These are phyloP conservation scores for Gavialis gangeticus DNA, from an alignment of 2,113 vertebrate species.

Conservation along the genomic window DNA sequence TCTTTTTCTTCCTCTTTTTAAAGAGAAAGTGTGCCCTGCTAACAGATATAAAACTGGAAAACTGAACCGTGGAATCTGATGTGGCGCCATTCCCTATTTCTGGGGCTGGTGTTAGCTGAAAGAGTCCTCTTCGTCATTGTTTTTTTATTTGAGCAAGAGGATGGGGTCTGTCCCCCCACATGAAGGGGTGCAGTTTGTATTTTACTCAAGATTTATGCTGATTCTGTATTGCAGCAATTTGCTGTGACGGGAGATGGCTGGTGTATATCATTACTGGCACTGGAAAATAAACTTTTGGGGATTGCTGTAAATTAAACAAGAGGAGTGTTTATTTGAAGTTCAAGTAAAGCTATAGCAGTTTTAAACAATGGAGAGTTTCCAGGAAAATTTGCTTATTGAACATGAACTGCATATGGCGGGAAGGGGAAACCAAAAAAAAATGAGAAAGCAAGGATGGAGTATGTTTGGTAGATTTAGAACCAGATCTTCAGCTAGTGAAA, in stretches of 20 bases:
- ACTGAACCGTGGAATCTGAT: background rate
- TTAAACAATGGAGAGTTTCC: slow-evolving; percentile 47
- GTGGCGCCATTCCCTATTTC: background rate
- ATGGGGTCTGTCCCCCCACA: background rate
- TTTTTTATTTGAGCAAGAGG: background rate
- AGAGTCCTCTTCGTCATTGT: background rate
- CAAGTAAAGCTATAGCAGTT: slow-evolving; percentile 29
- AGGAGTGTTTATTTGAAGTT: slow-evolving; percentile 71
- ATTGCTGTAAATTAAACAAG: background rate
- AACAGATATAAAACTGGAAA: background rate
- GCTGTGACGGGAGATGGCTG: background rate
- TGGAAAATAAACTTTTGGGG: background rate
- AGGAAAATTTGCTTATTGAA: slow-evolving; percentile 46
- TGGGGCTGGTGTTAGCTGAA: background rate
- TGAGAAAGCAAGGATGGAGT: background rate
- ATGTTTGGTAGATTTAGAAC: background rate
- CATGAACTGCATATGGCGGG: background rate
- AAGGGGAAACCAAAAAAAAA: background rate
- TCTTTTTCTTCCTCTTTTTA: background rate
- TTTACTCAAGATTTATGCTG: background rate
- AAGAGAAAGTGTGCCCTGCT: background rate
- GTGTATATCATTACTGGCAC: background rate
- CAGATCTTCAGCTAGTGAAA: background rate
- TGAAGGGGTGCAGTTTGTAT: background rate
- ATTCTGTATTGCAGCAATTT: background rate